Conservation (phyloP, 2,888 invertebrate genomes). For the Antheraea yamamai region DNA sequence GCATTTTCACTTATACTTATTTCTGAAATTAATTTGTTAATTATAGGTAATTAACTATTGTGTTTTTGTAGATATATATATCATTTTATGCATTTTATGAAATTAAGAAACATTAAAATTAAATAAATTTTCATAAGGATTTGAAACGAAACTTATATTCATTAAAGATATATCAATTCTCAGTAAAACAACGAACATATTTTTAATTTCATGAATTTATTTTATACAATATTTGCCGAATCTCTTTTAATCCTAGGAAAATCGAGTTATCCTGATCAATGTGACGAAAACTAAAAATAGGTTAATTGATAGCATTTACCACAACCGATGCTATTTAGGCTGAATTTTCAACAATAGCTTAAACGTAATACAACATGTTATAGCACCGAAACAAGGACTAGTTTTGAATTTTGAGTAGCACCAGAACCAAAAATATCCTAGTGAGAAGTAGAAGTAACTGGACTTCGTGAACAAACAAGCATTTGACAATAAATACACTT, state of each 20-base stretch:
- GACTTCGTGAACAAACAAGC: neutral
- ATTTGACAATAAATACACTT: neutral
- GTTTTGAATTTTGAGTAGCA: neutral
- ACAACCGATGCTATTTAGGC: neutral
- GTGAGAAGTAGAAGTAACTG: neutral
- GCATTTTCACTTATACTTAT: neutral
- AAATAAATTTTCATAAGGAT: neutral
- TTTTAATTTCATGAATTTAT: neutral
- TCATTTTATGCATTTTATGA: neutral
- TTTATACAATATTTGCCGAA: too few relatives aligned
- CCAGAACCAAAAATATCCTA: neutral
- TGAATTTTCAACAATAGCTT: neutral
- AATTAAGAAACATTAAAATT: neutral
- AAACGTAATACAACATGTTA: neutral
- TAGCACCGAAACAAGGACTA: neutral
- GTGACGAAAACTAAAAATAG: neutral
- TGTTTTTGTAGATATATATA: neutral
- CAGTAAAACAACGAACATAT: neutral
- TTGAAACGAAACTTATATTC: too few relatives aligned
- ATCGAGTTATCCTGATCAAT: neutral
- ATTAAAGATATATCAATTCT: neutral
- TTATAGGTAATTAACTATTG: neutral
- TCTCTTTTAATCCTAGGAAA: too few relatives aligned
- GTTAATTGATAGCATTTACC: neutral
- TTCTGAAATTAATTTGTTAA: neutral